Evolutionary conservation across 2,888 invertebrate species (phyloP).

Genomic region (Alloscopus bannaensis): DNA sequence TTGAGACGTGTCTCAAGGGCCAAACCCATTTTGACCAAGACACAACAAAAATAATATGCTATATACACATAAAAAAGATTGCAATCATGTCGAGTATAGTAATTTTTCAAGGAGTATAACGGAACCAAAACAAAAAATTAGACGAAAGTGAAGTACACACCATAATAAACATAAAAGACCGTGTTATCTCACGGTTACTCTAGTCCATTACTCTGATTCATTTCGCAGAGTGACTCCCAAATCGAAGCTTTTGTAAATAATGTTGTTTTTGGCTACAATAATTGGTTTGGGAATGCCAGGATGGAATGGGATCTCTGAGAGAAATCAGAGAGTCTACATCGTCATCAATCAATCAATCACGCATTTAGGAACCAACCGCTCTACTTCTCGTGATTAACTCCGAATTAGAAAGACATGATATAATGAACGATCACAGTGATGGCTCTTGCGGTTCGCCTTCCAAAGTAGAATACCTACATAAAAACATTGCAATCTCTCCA

Average conservation of each 20-base stretch:
- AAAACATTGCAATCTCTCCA: background rate
- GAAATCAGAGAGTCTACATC: background rate
- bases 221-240: slow-evolving; percentile 15
- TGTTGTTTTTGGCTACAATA: no score
- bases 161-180: slow-evolving; percentile 11
- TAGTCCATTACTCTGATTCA: slow-evolving; percentile 21
- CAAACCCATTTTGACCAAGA: slow-evolving; percentile 32
- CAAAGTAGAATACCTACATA: background rate
- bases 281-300: slow-evolving; percentile 22
- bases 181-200: no score
- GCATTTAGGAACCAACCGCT: background rate
- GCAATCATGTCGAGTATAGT: no score
- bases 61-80: no score
- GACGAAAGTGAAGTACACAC: background rate
- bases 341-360: slow-evolving; percentile 35
- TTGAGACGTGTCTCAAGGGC: slow-evolving; percentile 34
- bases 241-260: slow-evolving; percentile 5
- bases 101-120: background rate
- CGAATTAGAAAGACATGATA: background rate
- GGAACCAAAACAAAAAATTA: background rate
- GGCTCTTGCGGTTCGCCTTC: background rate
- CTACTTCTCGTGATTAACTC: background rate
- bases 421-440: background rate
- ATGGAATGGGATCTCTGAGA: background rate
- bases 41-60: slow-evolving; percentile 8